phyloP scores from a whole-genome alignment of 1,140 invertebrate species.

The Anastrepha obliqua region DNA sequence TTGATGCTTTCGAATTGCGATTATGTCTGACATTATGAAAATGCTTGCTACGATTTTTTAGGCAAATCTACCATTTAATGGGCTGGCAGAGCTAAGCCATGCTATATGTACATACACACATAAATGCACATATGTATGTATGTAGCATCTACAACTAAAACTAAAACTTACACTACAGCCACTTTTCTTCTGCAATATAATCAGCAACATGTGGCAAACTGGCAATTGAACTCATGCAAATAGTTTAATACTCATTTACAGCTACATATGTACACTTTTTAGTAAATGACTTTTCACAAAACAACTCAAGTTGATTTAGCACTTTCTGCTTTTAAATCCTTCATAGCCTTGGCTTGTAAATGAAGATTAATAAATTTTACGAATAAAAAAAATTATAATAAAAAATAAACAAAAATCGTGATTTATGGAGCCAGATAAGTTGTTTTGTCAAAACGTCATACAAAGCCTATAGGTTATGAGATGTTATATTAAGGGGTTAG shows the following conservation, averaged over 20 bases:
- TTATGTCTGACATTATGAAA: constrained; percentile 53
- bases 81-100: not conserved
- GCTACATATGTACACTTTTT: no score
- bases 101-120: not conserved
- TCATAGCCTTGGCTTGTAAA: no score
- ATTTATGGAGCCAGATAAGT: no score
- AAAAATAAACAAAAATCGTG: no score
- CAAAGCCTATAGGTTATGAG: no score
- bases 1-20: constrained; percentile 58
- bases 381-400: no score
- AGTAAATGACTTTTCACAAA: no score
- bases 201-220: not conserved
- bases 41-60: constrained; percentile 2
- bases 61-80: not conserved
- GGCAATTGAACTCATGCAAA: not conserved
- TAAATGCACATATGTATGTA: not conserved
- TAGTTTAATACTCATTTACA: not conserved
- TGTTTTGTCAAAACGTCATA: no score
- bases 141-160: not conserved
- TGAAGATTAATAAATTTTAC: no score
- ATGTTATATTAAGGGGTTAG: no score
- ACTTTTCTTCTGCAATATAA: not conserved
- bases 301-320: no score
- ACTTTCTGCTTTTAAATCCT: no score
- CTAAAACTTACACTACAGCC: not conserved